These are phyloP conservation scores for Steromphala cineraria DNA, from an alignment of 2,888 invertebrate genomes.

Conservation along the genomic window DNA sequence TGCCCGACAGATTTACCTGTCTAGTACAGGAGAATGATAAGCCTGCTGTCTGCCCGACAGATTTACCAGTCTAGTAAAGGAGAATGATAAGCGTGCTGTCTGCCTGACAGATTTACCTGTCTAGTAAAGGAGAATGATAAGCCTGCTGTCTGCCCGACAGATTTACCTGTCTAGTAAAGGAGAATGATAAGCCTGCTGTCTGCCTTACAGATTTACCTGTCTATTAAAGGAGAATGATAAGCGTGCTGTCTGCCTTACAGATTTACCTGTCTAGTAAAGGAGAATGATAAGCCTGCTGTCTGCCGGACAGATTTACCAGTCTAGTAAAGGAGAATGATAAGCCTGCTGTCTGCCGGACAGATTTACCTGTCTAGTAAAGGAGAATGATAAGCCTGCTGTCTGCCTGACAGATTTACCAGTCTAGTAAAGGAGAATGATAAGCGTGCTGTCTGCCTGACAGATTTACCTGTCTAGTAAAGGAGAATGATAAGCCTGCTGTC, in stretches of 20 bases:
- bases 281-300: no score
- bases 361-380: constrained; percentile 78
- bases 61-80: constrained; percentile 77
- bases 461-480: constrained; percentile 78
- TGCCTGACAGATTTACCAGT: constrained; percentile 77
- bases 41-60: background rate
- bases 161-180: constrained; percentile 78
- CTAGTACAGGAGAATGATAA: no score
- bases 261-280: constrained; percentile 78
- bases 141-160: background rate
- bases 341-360: background rate
- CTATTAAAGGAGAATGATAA: no score
- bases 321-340: no score
- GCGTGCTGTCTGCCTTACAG: background rate
- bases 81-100: no score
- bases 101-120: constrained; percentile 78
- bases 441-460: background rate
- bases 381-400: no score
- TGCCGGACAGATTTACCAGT: constrained; percentile 77
- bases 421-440: no score
- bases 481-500: no score
- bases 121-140: no score
- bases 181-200: no score
- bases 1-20: constrained; percentile 78
- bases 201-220: constrained; percentile 78